A percentile compares a stretch with the other conserved stretches of the same genome.
Conservation (phyloP, 1,140 invertebrate species). For the Bombus huntii region DNA sequence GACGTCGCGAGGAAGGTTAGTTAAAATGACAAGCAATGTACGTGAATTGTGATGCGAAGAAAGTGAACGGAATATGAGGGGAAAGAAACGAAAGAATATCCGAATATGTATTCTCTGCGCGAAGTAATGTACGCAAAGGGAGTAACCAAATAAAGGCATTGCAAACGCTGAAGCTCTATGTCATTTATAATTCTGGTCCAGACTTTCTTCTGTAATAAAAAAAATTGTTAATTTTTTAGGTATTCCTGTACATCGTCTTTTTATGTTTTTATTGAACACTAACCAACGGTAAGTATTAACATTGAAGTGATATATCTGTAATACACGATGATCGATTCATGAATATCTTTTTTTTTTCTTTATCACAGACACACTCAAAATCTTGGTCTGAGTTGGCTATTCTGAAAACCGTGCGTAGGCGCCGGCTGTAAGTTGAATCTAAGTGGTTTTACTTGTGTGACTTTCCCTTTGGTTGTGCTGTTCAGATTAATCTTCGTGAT, state of each 20-base stretch:
- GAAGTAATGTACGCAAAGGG: conserved; percentile 72
- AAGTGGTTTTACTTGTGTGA: conserved; percentile 61
- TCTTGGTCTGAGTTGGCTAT: conserved; percentile 63
- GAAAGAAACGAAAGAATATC: conserved; percentile 27
- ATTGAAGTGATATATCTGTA: not conserved
- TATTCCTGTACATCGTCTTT: not conserved
- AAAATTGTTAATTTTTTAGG: not conserved
- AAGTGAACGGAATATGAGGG: conserved; percentile 41
- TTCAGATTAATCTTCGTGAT: conserved; percentile 54
- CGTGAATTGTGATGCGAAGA: conserved; percentile 28
- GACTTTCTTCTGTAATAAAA: not conserved
- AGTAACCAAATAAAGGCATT: conserved; percentile 78
- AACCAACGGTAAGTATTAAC: not conserved
- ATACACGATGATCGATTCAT: not conserved
- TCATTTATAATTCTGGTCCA: not conserved
- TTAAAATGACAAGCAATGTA: conserved; percentile 32
- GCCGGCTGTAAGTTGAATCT: conserved; percentile 74
- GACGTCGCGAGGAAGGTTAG: conserved; percentile 13
- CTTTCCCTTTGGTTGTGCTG: conserved; percentile 48
- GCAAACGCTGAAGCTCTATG: conserved; percentile 61
- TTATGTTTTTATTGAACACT: not conserved
- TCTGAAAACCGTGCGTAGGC: conserved; percentile 64
- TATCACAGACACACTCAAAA: conserved; percentile 54
- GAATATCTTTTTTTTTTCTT: not conserved
- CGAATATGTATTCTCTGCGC: conserved; percentile 60